A percentile compares a stretch with the other conserved stretches of the same genome.
phyloP scores from a whole-genome alignment of 2,113 vertebrate species.

The Pogonocichla stellata region DNA sequence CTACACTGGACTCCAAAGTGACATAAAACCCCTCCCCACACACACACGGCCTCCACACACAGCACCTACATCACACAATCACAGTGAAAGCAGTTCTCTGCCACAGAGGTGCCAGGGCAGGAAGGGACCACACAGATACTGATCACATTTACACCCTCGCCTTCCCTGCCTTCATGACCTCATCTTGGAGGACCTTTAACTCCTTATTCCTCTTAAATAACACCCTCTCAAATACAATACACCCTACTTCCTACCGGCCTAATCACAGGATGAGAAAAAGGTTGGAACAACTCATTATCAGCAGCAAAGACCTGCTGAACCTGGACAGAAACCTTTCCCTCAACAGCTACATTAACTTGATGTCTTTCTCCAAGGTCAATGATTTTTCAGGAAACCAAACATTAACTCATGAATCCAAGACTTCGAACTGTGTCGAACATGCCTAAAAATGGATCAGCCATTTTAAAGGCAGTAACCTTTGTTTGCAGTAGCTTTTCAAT shows the following conservation, averaged over 20 bases:
- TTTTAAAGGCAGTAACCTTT: not conserved
- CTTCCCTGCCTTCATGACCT: not conserved
- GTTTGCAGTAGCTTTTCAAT: not conserved
- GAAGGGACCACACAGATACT: not conserved
- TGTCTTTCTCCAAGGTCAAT: not conserved
- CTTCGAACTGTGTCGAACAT: not conserved
- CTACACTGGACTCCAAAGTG: not conserved
- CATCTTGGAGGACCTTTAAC: not conserved
- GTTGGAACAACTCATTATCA: not conserved
- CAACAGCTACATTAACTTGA: not conserved
- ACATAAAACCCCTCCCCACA: not conserved
- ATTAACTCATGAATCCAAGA: not conserved
- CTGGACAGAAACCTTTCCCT: not conserved
- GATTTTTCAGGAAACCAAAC: not conserved
- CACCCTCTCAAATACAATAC: not conserved
- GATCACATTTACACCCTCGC: rapidly evolving
- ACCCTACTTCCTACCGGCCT: not conserved
- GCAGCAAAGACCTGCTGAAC: not conserved
- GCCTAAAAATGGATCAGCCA: not conserved
- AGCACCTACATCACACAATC: not conserved
- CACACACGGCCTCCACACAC: too few species aligned
- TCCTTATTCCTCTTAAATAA: not conserved
- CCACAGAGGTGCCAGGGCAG: rapidly evolving
- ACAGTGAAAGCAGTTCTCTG: not conserved
- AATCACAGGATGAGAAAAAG: not conserved